These are phyloP conservation scores for Ceratosolen solmsi DNA, from an alignment of 1,140 invertebrate genomes.

Conservation along the genomic window DNA sequence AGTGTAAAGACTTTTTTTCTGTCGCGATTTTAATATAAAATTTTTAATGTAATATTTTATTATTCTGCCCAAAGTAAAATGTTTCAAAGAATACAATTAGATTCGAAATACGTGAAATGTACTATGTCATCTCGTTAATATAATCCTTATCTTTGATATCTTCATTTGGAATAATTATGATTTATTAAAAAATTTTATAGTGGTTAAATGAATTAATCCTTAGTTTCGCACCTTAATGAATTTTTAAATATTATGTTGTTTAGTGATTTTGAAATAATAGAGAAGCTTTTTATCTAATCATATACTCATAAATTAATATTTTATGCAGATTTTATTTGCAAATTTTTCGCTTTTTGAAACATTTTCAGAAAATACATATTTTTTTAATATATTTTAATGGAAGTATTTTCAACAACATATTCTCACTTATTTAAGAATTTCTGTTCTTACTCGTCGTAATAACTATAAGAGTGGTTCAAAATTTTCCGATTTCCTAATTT, in stretches of 20 bases:
- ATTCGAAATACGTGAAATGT: no score
- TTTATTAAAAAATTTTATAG: conserved; percentile 42
- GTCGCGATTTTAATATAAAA: no score
- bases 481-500: conserved; percentile 2
- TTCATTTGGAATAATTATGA: conserved; percentile 19
- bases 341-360: conserved; percentile 37
- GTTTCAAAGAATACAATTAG: no score
- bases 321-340: conserved; percentile 28
- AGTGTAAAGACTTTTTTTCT: no score
- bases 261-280: conserved; percentile 36
- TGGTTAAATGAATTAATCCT: conserved; percentile 32
- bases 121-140: no score
- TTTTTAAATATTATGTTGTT: conserved; percentile 28
- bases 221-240: conserved; percentile 25
- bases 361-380: conserved; percentile 41
- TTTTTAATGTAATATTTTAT: no score
- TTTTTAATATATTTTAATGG: conserved; percentile 22
- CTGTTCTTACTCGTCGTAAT: neutral
- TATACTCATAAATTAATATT: neutral
- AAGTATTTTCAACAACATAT: neutral
- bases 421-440: neutral
- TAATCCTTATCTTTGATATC: no score
- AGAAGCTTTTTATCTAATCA: conserved; percentile 4
- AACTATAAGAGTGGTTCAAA: conserved; percentile 31
- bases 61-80: no score